Conservation (phyloP, 2,113 vertebrate species). For the Capra hircus region DNA sequence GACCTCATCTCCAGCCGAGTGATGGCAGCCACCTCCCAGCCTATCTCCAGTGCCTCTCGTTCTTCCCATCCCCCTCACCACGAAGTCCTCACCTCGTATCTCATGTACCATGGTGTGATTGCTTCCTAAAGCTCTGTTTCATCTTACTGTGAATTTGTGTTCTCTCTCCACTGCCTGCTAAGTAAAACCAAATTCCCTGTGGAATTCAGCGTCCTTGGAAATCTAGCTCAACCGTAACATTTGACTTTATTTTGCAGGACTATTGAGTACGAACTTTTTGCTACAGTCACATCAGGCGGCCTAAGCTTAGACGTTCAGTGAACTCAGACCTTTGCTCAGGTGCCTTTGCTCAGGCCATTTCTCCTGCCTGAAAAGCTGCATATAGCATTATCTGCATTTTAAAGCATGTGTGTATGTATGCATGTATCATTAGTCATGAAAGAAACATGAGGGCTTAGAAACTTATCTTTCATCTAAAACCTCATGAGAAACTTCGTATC, state of each 20-base stretch:
- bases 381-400: not conserved
- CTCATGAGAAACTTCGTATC: not conserved
- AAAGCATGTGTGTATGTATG: not conserved
- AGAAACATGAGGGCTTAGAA: not conserved
- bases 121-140: not conserved
- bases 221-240: not conserved
- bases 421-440: not conserved
- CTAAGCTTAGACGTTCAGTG: not conserved
- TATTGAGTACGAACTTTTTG: not conserved
- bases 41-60: not conserved
- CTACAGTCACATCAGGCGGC: not conserved
- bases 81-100: rapidly evolving
- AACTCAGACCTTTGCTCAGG: not conserved
- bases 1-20: not conserved
- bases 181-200: not conserved
- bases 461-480: not conserved
- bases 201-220: not conserved
- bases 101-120: not conserved
- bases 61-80: not conserved
- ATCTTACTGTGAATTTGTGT: not conserved
- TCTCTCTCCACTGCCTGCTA: not conserved
- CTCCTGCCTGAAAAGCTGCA: not conserved
- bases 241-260: not conserved
- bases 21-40: not conserved
- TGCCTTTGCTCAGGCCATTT: not conserved